Evolutionary conservation across 2,113 vertebrate genomes (phyloP).

Genomic region (Typhlomys cinereus): DNA sequence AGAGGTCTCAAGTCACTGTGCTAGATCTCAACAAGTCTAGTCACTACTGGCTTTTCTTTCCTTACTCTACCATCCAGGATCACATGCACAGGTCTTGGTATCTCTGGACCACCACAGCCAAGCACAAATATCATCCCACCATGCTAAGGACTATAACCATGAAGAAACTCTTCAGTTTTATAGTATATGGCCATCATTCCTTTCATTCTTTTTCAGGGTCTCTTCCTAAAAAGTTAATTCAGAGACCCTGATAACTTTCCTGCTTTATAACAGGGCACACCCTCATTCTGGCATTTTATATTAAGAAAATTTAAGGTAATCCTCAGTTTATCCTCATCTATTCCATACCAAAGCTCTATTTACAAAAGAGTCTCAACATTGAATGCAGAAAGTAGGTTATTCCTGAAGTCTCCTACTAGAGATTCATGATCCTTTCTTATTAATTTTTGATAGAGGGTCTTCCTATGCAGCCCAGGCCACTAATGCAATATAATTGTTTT

Average conservation of each 20-base stretch:
- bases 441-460: not conserved
- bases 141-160: not conserved
- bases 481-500: not conserved
- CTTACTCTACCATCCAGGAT: not conserved
- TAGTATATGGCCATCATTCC: not conserved
- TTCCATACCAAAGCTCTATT: not conserved
- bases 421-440: not conserved
- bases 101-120: not conserved
- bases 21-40: not conserved
- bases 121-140: not conserved
- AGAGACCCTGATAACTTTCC: not conserved
- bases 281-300: constrained; percentile 40
- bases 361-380: not conserved
- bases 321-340: not conserved
- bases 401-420: not conserved
- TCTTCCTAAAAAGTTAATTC: constrained; percentile 23
- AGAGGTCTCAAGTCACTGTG: not conserved
- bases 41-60: not conserved
- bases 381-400: not conserved
- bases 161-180: not conserved
- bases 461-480: not conserved
- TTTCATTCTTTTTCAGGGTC: constrained; percentile 47
- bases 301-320: constrained; percentile 28
- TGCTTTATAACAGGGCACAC: not conserved
- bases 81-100: not conserved